phyloP scores from a whole-genome alignment of 2,888 invertebrate species.

The Agrilus cyanescens region DNA sequence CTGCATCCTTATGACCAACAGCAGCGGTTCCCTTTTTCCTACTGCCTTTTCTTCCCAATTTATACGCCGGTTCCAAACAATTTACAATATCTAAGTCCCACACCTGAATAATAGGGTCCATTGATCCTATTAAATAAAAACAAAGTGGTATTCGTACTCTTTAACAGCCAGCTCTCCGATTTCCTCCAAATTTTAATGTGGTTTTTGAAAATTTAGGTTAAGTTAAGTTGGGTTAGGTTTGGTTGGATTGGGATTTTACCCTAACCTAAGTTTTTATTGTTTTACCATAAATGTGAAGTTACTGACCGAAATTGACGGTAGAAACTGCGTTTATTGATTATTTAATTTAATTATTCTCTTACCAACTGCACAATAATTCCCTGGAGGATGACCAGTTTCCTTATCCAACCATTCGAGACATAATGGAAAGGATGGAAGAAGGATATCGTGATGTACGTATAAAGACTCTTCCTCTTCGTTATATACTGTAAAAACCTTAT shows the following conservation, averaged over 20 bases:
- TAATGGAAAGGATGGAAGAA: constrained; percentile 80
- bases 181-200: too few relatives aligned
- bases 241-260: too few relatives aligned
- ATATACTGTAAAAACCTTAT: constrained; percentile 55
- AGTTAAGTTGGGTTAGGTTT: too few relatives aligned
- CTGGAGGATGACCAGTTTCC: constrained; percentile 64
- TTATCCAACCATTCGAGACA: constrained; percentile 89
- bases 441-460: constrained; percentile 89
- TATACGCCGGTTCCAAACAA: constrained; percentile 76
- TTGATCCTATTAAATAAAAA: constrained; percentile 50
- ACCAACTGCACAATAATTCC: constrained; percentile 74
- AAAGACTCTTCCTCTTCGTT: constrained; percentile 81
- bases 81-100: constrained; percentile 96
- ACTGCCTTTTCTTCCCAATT: constrained; percentile 60
- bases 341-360: too few relatives aligned
- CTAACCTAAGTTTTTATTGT: too few relatives aligned
- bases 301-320: too few relatives aligned
- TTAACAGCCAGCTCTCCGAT: too few relatives aligned
- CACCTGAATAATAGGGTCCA: constrained; percentile 87
- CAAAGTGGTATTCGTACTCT: too few relatives aligned
- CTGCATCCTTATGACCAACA: constrained; percentile 79
- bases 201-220: too few relatives aligned
- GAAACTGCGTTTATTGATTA: too few relatives aligned
- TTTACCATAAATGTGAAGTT: too few relatives aligned
- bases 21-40: constrained; percentile 59